Evolutionary conservation across 2,888 invertebrate species (phyloP).

Genomic region (Agonopterix arenella): DNA sequence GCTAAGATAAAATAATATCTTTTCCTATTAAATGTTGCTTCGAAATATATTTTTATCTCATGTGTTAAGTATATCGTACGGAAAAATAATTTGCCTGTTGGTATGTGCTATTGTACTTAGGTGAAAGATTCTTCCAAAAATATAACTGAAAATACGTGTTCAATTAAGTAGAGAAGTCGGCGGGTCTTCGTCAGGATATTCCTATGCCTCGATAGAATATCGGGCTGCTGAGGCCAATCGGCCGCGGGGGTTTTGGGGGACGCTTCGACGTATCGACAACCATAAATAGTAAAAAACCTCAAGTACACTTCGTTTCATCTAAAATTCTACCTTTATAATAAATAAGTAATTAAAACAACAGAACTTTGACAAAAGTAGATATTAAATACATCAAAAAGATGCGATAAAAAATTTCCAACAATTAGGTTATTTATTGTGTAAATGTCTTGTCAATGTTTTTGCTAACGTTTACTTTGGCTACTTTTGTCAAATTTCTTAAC

Average conservation of each 20-base stretch:
- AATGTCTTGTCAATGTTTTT: slow-evolving; percentile 17
- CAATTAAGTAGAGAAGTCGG: neutral
- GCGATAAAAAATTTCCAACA: slow-evolving; percentile 25
- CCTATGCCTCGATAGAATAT: too few relatives aligned
- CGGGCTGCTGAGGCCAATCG: neutral
- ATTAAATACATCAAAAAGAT: slow-evolving; percentile 33
- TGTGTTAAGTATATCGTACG: slow-evolving; percentile 10
- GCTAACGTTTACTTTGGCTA: slow-evolving; percentile 25
- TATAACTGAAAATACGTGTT: slow-evolving; percentile 25
- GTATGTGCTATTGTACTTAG: slow-evolving; percentile 19
- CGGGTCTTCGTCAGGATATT: neutral
- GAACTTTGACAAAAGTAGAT: slow-evolving; percentile 57
- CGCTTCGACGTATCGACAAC: slow-evolving; percentile 2
- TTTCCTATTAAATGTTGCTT: slow-evolving; percentile 23
- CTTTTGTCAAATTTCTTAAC: slow-evolving; percentile 55
- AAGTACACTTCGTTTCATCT: slow-evolving; percentile 43
- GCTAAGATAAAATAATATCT: slow-evolving; percentile 26
- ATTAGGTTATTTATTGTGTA: slow-evolving; percentile 20
- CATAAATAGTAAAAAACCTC: slow-evolving; percentile 32
- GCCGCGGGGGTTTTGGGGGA: neutral
- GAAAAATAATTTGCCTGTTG: slow-evolving; percentile 26
- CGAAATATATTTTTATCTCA: slow-evolving; percentile 16
- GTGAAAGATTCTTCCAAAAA: slow-evolving; percentile 39
- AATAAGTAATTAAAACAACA: slow-evolving; percentile 39
- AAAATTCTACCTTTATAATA: slow-evolving; percentile 35